Base-by-base conservation (phyloP, 2,888 invertebrate genomes). In the Coleophora deauratella region DNA sequence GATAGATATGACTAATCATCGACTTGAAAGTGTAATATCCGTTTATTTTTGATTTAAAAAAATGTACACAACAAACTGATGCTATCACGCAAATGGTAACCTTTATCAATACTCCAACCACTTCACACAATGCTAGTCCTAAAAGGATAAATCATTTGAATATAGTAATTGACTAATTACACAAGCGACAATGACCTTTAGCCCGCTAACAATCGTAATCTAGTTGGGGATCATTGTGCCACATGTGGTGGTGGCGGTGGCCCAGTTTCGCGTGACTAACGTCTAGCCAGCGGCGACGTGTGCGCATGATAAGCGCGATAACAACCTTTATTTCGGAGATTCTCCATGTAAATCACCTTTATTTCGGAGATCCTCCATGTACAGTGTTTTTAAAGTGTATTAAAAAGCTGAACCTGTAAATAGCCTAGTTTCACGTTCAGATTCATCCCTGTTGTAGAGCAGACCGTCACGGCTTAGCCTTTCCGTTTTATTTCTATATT, bases 301-400 rank as follows among this genome's bases (percentile, higher is more conserved):
- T 2, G 30, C 9, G 13, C 12, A 13, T 14, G 42, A 44, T 42
- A 46, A 44, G 35, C 15, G 14, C 11, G 35, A 35, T 31, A 40
- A 35, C n/a, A 9, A 40, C 41, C 39, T 40, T 50, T 52, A 60
- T 60, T 49, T n/a, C n/a, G n/a, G n/a, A n/a, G n/a, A 46, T 34
- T 14, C 28, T 11, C 10, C 13, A 44, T 59, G 58, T 54, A 64
- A 62, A 59, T 53, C 57, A 65, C 67, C 61, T 66, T 55, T 55
- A 47, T 40, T 57, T 61, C 49, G 60, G 46, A 21, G 3, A 21
- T 21, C 21, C 21, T 21, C n/a, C n/a, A 21, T 21, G 21, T 21
- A 3, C 21, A 6, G 21, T 3, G 21, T 21, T n/a, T n/a, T n/a
- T n/a, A n/a, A n/a, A n/a, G n/a, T n/a, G n/a, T n/a, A n/a, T n/a